Percentiles rank a stretch among this genome's conserved stretches.
Conservation (phyloP, 2,888 invertebrate species). For the Drosophila kuntzei region DNA sequence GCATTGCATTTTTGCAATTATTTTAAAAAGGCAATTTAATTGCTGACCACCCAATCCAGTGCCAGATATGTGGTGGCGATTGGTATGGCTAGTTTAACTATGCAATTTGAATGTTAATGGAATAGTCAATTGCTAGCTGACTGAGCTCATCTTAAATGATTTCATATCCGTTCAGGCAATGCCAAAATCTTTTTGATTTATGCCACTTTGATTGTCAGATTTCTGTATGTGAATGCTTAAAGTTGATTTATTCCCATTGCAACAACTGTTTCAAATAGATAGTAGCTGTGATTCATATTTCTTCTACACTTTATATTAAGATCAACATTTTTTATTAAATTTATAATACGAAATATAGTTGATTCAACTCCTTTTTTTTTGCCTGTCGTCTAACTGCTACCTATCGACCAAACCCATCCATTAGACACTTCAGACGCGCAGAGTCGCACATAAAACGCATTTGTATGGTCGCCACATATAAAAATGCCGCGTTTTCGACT, state of each 20-base stretch:
- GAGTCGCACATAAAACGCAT: conserved; percentile 62
- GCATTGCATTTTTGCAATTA: conserved; percentile 68
- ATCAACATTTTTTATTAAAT: background rate
- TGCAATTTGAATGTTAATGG: conserved; percentile 55
- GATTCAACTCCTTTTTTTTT: too few relatives aligned
- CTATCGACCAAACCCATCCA: conserved; percentile 13
- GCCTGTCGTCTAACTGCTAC: background rate
- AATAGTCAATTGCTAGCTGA: conserved; percentile 41
- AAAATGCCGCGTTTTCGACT: conserved; percentile 59
- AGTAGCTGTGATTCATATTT: background rate
- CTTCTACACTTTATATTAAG: background rate
- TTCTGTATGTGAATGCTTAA: conserved; percentile 19
- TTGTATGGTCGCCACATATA: conserved; percentile 51
- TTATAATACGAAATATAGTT: background rate
- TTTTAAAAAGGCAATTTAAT: conserved; percentile 72
- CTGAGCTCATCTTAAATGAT: conserved; percentile 24
- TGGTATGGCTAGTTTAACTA: conserved; percentile 38
- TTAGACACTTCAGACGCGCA: conserved; percentile 41
- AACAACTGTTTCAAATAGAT: conserved; percentile 6
- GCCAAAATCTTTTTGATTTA: conserved; percentile 53
- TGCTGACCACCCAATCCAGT: conserved; percentile 38
- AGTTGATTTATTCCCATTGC: conserved; percentile 43
- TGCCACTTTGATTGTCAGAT: conserved; percentile 39
- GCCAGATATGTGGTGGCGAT: background rate
- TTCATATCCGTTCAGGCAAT: conserved; percentile 19